Conservation (phyloP, 2,113 vertebrate genomes). For the Cepphus grylle region DNA sequence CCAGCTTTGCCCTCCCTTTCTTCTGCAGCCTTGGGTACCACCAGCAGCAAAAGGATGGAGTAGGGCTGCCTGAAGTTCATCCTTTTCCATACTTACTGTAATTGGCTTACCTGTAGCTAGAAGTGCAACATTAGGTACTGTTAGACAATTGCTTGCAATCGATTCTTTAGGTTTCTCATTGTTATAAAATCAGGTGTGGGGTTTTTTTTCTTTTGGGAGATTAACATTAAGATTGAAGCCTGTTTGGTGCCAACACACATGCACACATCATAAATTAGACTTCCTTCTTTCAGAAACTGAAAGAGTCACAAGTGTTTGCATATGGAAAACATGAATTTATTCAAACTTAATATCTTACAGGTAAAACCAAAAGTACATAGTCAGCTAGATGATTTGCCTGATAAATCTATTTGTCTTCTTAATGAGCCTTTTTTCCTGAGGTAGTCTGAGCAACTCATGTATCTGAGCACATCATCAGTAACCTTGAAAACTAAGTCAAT, state of each 20-base stretch:
- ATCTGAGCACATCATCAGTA: conserved; percentile 54
- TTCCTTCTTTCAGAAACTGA: neutral
- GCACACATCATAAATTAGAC: neutral
- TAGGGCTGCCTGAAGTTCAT: neutral
- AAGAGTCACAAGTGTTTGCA: conserved; percentile 15
- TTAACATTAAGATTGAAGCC: neutral
- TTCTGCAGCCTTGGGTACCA: neutral
- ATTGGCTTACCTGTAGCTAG: neutral
- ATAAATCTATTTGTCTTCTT: conserved; percentile 73
- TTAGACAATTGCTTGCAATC: neutral
- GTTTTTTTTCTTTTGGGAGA: neutral
- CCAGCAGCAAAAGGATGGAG: neutral
- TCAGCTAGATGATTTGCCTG: conserved; percentile 62
- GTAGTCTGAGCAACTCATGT: conserved; percentile 49
- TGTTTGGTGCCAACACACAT: neutral
- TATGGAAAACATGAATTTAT: conserved; percentile 36
- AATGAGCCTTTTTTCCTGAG: conserved; percentile 64
- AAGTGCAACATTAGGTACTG: neutral
- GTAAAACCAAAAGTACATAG: conserved; percentile 48
- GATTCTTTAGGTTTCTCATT: neutral
- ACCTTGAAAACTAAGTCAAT: conserved; percentile 75
- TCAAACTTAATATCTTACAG: conserved; percentile 40
- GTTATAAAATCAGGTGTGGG: neutral
- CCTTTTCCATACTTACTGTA: neutral
- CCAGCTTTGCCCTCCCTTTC: neutral